Conservation (phyloP, 2,888 invertebrate species). For the Lysandra coridon region DNA sequence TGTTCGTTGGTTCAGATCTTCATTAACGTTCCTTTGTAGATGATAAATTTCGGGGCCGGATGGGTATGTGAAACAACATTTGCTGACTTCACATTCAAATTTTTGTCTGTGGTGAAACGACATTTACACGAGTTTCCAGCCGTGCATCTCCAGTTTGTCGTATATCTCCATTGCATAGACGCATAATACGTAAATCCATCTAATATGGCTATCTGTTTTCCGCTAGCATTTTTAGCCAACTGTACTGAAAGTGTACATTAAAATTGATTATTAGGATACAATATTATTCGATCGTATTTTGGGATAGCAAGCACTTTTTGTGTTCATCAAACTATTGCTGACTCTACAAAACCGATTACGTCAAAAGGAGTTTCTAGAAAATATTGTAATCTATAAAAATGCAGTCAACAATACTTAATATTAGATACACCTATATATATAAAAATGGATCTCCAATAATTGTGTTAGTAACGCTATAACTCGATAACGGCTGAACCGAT, state of each 20-base stretch:
- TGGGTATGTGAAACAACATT: conserved; percentile 42
- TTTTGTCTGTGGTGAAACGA: conserved; percentile 40
- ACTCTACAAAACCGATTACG: no score
- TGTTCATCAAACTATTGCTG: no score
- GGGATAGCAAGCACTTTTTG: no score
- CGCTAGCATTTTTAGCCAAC: conserved; percentile 37
- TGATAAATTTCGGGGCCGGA: conserved; percentile 40
- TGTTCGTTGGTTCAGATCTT: not conserved
- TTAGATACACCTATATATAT: no score
- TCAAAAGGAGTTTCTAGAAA: no score
- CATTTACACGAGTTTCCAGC: conserved; percentile 45
- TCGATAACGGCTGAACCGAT: no score
- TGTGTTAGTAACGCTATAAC: no score
- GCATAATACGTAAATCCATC: conserved; percentile 44
- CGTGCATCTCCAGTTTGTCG: conserved; percentile 43
- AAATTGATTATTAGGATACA: not conserved
- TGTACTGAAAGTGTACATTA: conserved; percentile 35
- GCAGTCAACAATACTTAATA: no score
- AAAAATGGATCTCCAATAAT: no score
- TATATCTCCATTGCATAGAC: conserved; percentile 29
- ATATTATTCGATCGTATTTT: not conserved
- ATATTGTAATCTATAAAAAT: no score
- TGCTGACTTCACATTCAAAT: conserved; percentile 37
- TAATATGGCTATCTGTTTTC: conserved; percentile 40
- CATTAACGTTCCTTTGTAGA: conserved; percentile 40